Conservation (phyloP, 2,113 vertebrate genomes). For the Daboia siamensis region DNA sequence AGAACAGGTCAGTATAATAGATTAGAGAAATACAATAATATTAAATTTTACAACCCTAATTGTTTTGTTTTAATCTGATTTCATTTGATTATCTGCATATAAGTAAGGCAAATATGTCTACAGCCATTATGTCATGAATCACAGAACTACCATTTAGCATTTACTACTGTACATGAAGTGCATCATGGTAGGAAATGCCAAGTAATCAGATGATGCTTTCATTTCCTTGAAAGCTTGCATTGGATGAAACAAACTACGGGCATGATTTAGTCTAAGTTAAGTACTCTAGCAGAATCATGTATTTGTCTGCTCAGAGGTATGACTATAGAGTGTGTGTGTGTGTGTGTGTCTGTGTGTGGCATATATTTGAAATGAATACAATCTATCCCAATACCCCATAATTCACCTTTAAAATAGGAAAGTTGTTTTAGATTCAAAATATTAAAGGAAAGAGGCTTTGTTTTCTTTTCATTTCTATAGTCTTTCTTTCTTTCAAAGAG, state of each 20-base stretch:
- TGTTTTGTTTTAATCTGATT: conserved; percentile 34
- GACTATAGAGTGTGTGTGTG: not conserved
- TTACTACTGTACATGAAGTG: conserved; percentile 13
- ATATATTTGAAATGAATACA: not conserved
- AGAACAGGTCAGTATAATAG: conserved; percentile 23
- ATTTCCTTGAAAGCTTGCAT: not conserved
- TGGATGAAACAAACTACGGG: not conserved
- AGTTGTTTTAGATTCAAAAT: not conserved
- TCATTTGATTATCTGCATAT: conserved; percentile 27
- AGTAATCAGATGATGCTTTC: not conserved
- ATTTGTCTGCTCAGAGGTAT: not conserved
- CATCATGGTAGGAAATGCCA: not conserved
- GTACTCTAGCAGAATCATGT: not conserved
- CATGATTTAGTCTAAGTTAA: not conserved
- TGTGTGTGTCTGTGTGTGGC: not conserved
- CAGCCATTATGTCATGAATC: conserved; percentile 27
- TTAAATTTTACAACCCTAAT: conserved; percentile 31
- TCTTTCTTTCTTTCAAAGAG: not conserved
- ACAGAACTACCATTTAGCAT: conserved; percentile 21
- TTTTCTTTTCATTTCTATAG: not conserved
- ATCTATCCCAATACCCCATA: not conserved
- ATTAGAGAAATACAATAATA: conserved; percentile 37
- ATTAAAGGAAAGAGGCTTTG: not conserved
- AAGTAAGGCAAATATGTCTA: conserved; percentile 30
- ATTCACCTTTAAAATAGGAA: not conserved